A percentile compares a stretch with the other conserved stretches of the same genome.
Evolutionary conservation across 2,888 invertebrate genomes (phyloP).

Genomic region (Stenichneumon culpator): DNA sequence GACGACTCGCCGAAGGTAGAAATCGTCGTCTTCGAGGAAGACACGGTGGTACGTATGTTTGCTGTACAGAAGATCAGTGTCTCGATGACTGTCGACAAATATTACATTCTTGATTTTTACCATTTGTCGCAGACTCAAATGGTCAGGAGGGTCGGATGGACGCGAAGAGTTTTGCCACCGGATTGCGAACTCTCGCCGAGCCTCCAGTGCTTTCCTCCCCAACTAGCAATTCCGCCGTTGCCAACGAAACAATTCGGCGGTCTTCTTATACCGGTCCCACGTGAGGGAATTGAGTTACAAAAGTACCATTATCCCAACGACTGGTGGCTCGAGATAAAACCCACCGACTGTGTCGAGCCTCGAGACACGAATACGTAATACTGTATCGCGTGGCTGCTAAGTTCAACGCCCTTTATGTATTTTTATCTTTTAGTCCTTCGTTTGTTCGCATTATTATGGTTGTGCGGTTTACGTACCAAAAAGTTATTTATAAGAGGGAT

Average conservation of each 20-base stretch:
- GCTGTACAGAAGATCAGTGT: slow-evolving; percentile 2
- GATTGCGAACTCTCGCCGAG: slow-evolving; percentile 86
- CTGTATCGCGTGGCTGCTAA: not conserved
- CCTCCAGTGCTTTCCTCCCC: slow-evolving; percentile 86
- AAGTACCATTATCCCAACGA: slow-evolving; percentile 87
- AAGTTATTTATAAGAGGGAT: slow-evolving; percentile 4
- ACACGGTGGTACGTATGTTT: slow-evolving; percentile 82
- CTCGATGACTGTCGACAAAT: not conserved
- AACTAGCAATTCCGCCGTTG: slow-evolving; percentile 85
- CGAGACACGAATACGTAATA: slow-evolving; percentile 75
- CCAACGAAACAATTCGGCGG: slow-evolving; percentile 85
- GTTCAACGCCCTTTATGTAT: slow-evolving; percentile 17
- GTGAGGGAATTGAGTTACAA: slow-evolving; percentile 87
- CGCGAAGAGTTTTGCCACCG: slow-evolving; percentile 86
- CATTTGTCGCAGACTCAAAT: slow-evolving; percentile 82
- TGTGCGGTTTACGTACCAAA: slow-evolving; percentile 33
- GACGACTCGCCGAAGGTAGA: slow-evolving; percentile 83
- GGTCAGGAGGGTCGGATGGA: slow-evolving; percentile 87
- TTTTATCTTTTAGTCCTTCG: slow-evolving; percentile 6
- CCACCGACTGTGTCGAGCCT: slow-evolving; percentile 83
- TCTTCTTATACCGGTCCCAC: slow-evolving; percentile 86
- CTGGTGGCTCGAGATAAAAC: slow-evolving; percentile 87
- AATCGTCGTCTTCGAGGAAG: slow-evolving; percentile 86
- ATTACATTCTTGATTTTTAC: slow-evolving; percentile 7
- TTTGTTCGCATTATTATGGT: slow-evolving; percentile 33